These are phyloP conservation scores for Piscicola geometra DNA, from an alignment of 2,888 invertebrate species.

Conservation along the genomic window DNA sequence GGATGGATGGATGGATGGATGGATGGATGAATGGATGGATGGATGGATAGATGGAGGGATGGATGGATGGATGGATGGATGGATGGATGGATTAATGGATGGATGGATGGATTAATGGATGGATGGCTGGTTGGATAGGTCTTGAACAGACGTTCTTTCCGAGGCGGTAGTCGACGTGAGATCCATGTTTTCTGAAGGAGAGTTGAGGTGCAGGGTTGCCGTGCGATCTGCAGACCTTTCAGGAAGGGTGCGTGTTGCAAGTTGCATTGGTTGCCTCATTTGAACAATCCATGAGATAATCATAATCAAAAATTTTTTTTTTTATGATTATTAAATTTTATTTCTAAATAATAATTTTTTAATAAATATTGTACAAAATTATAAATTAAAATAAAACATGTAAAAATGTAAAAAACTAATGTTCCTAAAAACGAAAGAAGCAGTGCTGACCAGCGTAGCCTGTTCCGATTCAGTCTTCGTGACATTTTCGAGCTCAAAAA, in stretches of 20 bases:
- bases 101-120: not conserved
- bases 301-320: too few species aligned
- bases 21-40: not conserved
- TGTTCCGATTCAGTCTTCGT: slow-evolving; percentile 32
- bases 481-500: slow-evolving; percentile 31
- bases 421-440: too few species aligned
- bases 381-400: too few species aligned
- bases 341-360: not conserved
- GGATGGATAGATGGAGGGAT: not conserved
- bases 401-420: too few species aligned
- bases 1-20: not conserved
- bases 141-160: not conserved
- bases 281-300: too few species aligned
- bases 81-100: not conserved
- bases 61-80: too few species aligned
- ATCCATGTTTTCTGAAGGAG: slow-evolving; percentile 43
- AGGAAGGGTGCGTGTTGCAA: too few species aligned
- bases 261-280: too few species aligned
- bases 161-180: slow-evolving; percentile 34
- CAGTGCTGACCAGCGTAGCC: slow-evolving; percentile 35
- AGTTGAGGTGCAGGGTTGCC: slow-evolving; percentile 44
- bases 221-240: slow-evolving; percentile 40
- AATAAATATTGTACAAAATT: not conserved
- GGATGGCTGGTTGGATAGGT: not conserved
- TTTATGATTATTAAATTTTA: not conserved